phyloP scores from a whole-genome alignment of 2,888 invertebrate genomes.

The Masnerella sp. region DNA sequence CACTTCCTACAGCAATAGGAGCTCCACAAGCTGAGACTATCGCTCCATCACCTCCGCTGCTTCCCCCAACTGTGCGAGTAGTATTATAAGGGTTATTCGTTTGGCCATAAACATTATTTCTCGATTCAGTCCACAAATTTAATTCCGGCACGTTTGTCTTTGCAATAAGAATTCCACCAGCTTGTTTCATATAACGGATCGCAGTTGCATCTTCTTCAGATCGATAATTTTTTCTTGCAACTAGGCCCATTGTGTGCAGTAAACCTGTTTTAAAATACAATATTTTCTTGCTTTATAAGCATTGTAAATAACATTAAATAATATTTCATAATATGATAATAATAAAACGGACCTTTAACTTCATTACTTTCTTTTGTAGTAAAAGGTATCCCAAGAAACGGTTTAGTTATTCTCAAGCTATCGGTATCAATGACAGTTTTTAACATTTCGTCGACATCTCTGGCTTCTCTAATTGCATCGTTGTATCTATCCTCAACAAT shows the following conservation, averaged over 20 bases:
- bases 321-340: neutral
- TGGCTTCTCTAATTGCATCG: conserved; percentile 88
- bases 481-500: conserved; percentile 89
- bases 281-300: no score
- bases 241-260: conserved; percentile 84
- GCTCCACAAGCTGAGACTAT: conserved; percentile 88
- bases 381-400: conserved; percentile 94
- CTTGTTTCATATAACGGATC: conserved; percentile 84
- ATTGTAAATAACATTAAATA: neutral
- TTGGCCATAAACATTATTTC: conserved; percentile 92
- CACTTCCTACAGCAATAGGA: conserved; percentile 91
- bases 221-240: conserved; percentile 81
- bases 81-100: conserved; percentile 95
- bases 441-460: conserved; percentile 84
- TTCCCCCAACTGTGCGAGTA: conserved; percentile 92
- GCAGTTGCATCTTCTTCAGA: conserved; percentile 88
- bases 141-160: conserved; percentile 96
- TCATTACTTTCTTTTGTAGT: conserved; percentile 94
- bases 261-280: conserved; percentile 77
- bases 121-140: conserved; percentile 94
- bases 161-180: conserved; percentile 92
- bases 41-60: conserved; percentile 92
- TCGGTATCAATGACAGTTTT: conserved; percentile 80
- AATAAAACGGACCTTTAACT: conserved; percentile 81
- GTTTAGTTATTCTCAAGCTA: conserved; percentile 83